These are phyloP conservation scores for Trichoplusia ni DNA, from an alignment of 1,140 invertebrate species.

Conservation along the genomic window DNA sequence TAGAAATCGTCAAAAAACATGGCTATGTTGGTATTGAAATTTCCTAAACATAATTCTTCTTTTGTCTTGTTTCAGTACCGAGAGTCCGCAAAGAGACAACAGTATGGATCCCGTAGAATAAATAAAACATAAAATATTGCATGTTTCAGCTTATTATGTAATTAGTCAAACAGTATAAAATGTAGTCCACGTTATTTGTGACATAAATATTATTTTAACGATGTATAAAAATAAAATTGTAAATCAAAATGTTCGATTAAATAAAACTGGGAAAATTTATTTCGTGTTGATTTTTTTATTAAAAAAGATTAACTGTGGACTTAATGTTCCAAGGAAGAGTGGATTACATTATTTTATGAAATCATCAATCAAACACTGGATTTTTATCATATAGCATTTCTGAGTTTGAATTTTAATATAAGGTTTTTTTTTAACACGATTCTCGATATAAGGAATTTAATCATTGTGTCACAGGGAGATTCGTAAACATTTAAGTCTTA, in stretches of 20 bases:
- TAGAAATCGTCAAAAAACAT: background rate
- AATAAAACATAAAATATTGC: background rate
- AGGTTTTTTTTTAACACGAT: too few species aligned
- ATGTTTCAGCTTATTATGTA: background rate
- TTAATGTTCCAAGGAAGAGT: background rate
- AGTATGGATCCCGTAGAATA: constrained; percentile 28
- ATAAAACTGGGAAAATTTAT: constrained; percentile 5
- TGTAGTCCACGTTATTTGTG: constrained; percentile 10
- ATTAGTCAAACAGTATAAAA: constrained; percentile 5
- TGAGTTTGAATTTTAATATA: too few species aligned
- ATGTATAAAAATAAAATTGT: background rate
- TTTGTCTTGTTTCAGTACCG: constrained; percentile 30
- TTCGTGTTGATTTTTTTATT: background rate
- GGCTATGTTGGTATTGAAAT: background rate
- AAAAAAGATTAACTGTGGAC: background rate
- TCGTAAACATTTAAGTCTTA: too few species aligned
- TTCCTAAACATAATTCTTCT: too few species aligned
- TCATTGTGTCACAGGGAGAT: too few species aligned
- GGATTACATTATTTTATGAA: background rate
- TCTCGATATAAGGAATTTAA: too few species aligned
- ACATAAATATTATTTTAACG: constrained; percentile 5
- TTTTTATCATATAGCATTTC: background rate
- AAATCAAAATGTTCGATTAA: constrained; percentile 6
- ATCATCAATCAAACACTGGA: background rate
- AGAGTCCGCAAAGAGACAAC: constrained; percentile 22